Conservation (phyloP, 1,140 invertebrate species). For the Carposina sasakii region DNA sequence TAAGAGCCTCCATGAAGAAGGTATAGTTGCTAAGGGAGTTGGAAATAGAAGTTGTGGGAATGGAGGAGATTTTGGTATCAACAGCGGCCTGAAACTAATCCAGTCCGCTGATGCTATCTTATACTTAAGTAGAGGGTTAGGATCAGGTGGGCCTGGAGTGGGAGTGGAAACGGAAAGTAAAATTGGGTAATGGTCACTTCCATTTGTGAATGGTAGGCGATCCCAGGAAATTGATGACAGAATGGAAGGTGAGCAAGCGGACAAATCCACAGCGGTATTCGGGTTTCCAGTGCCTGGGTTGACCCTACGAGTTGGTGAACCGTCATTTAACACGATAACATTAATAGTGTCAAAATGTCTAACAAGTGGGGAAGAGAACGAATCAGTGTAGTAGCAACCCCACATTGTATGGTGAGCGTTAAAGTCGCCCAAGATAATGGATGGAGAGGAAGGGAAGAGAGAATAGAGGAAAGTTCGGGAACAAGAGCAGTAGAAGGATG, state of each 20-base stretch:
- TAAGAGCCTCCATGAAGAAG: not conserved
- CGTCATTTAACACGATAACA: slow-evolving; percentile 12
- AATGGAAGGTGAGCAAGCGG: slow-evolving; percentile 3
- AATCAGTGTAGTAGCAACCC: not conserved
- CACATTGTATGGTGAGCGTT: not conserved
- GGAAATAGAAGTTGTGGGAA: not conserved
- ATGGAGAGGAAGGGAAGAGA: not conserved
- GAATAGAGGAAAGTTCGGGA: not conserved
- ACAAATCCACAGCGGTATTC: slow-evolving; percentile 1
- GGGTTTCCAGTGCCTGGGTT: slow-evolving; percentile 1
- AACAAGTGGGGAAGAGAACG: not conserved
- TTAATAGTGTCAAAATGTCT: not conserved
- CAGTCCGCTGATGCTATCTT: not conserved
- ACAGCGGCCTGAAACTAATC: not conserved
- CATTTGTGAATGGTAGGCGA: not conserved
- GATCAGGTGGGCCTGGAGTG: not conserved
- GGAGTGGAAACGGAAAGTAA: not conserved
- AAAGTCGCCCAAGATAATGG: slow-evolving; percentile 6
- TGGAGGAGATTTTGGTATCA: not conserved
- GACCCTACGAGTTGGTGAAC: slow-evolving; percentile 7
- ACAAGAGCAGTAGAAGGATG: not conserved
- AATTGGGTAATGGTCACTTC: slow-evolving; percentile 16
- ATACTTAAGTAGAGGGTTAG: not conserved
- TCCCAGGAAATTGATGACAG: not conserved
- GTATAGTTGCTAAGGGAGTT: not conserved